Conservation (phyloP, 2,797 vertebrate genomes). For the Thunnus albacares region DNA sequence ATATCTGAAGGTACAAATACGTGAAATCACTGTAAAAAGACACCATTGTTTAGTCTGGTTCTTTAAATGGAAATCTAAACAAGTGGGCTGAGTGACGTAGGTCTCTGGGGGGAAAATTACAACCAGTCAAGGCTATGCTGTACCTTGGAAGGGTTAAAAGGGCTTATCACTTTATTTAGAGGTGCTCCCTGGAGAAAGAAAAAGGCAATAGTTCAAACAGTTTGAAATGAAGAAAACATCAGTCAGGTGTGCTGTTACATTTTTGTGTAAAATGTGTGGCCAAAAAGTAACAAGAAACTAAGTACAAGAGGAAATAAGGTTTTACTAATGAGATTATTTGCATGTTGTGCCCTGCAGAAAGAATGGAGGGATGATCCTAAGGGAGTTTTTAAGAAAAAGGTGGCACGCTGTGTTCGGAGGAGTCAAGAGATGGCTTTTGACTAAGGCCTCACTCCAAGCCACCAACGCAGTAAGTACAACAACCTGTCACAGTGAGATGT, state of each 20-base stretch:
- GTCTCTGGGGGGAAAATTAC: background rate
- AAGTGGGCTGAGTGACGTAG: background rate
- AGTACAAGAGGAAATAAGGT: background rate
- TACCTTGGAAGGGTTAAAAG: background rate
- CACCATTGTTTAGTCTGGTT: background rate
- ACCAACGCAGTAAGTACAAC: conserved; percentile 44
- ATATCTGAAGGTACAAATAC: background rate
- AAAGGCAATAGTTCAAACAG: background rate
- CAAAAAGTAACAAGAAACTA: background rate
- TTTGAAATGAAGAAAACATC: background rate
- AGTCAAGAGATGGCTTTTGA: conserved; percentile 89
- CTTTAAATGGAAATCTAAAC: background rate
- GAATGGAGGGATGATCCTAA: conserved; percentile 87
- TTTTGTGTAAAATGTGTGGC: background rate
- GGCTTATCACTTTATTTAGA: background rate
- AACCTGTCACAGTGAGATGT: no score
- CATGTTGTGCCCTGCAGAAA: conserved; percentile 73
- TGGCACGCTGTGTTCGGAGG: conserved; percentile 85
- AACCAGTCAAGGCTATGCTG: background rate
- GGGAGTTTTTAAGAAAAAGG: conserved; percentile 86
- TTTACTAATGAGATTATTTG: background rate
- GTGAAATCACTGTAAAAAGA: background rate
- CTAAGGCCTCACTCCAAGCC: conserved; percentile 47
- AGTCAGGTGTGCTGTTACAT: background rate
- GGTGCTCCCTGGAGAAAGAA: background rate